These are phyloP conservation scores for Numenius arquata DNA, from an alignment of 2,113 vertebrate species.

Conservation along the genomic window DNA sequence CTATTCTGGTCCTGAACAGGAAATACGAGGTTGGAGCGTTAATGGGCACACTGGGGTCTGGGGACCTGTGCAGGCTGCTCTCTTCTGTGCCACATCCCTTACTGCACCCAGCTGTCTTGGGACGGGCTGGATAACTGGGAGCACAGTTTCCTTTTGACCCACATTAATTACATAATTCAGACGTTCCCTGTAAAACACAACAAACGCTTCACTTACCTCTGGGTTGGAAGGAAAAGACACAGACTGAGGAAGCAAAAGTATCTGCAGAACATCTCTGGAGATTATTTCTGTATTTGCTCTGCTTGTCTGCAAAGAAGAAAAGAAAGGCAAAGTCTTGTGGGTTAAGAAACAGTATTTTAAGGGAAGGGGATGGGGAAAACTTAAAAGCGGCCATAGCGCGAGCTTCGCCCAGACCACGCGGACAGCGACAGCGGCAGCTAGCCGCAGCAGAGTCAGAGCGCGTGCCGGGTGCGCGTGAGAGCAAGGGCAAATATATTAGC, in stretches of 20 bases:
- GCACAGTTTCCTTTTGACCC: neutral
- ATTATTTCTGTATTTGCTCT: neutral
- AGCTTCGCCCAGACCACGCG: no score
- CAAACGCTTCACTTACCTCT: constrained; percentile 43
- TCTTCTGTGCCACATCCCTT: neutral
- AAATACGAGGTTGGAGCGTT: neutral
- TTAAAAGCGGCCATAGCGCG: no score
- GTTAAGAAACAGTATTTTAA: neutral
- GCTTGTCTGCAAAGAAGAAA: constrained; percentile 46
- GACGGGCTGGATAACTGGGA: neutral
- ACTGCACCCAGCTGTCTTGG: neutral
- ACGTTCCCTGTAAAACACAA: neutral
- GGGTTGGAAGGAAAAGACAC: constrained; percentile 61
- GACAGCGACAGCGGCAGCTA: no score
- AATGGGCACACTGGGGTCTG: neutral
- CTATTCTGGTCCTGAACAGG: neutral
- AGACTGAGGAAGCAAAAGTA: constrained; percentile 22
- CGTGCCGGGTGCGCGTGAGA: no score
- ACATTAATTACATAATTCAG: neutral
- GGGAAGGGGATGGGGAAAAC: neutral
- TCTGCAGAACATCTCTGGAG: constrained; percentile 56
- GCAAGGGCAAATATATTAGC: no score
- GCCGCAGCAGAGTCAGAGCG: no score
- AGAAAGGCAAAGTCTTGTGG: neutral
- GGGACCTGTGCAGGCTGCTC: neutral